Percentiles rank a stretch among this genome's conserved stretches.
phyloP scores from a whole-genome alignment of 2,888 invertebrate genomes.

The Macrosiphum euphorbiae region DNA sequence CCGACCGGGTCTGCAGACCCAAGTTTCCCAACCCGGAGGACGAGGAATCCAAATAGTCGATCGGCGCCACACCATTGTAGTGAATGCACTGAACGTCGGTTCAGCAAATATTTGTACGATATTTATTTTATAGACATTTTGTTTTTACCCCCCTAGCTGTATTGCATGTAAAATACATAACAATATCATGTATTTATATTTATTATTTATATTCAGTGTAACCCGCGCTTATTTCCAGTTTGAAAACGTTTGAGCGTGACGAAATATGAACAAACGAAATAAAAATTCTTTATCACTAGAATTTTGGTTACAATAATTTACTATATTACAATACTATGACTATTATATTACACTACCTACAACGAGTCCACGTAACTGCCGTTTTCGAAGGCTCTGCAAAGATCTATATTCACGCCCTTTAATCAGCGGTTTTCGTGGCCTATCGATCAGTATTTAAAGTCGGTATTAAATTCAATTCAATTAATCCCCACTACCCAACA shows the following conservation, averaged over 20 bases:
- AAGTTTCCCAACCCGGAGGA: neutral
- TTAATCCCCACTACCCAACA: neutral
- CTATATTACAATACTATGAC: too few species aligned
- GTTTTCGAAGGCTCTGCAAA: neutral
- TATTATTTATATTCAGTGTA: neutral
- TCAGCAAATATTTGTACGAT: neutral
- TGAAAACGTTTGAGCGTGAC: neutral
- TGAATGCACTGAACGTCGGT: neutral
- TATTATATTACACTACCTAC: neutral
- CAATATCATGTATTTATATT: neutral
- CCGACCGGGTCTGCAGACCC: slow-evolving; percentile 24
- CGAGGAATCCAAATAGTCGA: neutral
- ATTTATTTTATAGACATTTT: neutral
- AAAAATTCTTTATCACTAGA: neutral
- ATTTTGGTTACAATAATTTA: neutral
- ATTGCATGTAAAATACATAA: neutral
- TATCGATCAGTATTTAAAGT: neutral
- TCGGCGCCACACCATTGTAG: neutral
- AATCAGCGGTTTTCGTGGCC: neutral
- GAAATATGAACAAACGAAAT: neutral
- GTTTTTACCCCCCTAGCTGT: neutral
- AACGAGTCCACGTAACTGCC: neutral
- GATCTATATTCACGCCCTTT: neutral
- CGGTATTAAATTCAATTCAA: neutral
- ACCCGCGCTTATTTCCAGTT: neutral